Percentiles rank a stretch among this genome's conserved stretches.
phyloP scores from a whole-genome alignment of 1,140 invertebrate species.

The Linepithema humile region DNA sequence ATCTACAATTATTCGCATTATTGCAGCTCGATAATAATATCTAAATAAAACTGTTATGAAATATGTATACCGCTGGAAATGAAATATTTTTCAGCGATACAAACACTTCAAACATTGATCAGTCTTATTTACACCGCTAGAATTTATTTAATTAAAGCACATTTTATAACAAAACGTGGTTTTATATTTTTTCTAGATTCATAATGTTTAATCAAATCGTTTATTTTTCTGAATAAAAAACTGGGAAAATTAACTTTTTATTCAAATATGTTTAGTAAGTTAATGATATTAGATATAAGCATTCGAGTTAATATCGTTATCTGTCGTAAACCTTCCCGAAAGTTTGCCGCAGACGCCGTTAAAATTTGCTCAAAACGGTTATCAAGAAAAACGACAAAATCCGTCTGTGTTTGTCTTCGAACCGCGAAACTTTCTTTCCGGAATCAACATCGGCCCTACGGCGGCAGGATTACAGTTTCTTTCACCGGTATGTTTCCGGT shows the following conservation, averaged over 20 bases:
- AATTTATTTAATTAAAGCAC: not conserved
- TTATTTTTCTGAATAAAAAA: not conserved
- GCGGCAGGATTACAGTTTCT: constrained; percentile 15
- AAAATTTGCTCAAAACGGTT: constrained; percentile 37
- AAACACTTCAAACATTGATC: not conserved
- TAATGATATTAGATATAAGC: not conserved
- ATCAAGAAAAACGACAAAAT: constrained; percentile 7
- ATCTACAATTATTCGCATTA: constrained; percentile 4
- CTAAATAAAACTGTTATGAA: constrained; percentile 10
- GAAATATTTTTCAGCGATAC: not conserved
- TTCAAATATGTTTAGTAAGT: not conserved
- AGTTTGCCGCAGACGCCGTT: not conserved
- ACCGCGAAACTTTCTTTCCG: constrained; percentile 24
- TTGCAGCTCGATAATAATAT: not conserved
- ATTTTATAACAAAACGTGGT: not conserved
- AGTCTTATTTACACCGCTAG: not conserved
- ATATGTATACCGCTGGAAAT: not conserved
- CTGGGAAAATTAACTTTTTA: not conserved
- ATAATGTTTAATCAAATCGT: not conserved
- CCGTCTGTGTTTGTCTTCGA: not conserved
- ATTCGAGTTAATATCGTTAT: not conserved
- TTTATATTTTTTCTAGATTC: not conserved
- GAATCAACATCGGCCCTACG: constrained; percentile 21
- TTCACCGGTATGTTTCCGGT: constrained; percentile 29
- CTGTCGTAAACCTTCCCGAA: not conserved